Evolutionary conservation across 1,140 invertebrate species (phyloP).

Genomic region (Cydia strobilella): DNA sequence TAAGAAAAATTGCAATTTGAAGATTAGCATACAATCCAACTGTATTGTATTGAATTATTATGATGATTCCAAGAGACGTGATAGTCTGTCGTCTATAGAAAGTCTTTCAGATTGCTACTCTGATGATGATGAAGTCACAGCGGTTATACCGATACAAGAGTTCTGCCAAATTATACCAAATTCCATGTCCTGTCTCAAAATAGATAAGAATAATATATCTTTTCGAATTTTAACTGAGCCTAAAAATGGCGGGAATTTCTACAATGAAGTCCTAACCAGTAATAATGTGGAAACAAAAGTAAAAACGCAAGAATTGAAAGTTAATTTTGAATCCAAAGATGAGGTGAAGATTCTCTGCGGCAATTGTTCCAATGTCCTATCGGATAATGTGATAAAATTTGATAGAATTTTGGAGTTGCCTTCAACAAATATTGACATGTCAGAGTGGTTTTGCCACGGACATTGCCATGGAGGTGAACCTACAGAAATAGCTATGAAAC

Average conservation of each 20-base stretch:
- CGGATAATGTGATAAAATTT: slow-evolving; percentile 64
- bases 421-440: slow-evolving; percentile 77
- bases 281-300: slow-evolving; percentile 47
- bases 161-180: slow-evolving; percentile 76
- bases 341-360: slow-evolving; percentile 71
- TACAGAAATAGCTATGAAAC: slow-evolving; percentile 56
- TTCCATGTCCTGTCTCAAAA: slow-evolving; percentile 75
- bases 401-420: slow-evolving; percentile 80
- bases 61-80: slow-evolving; percentile 54
- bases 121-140: slow-evolving; percentile 63
- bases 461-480: slow-evolving; percentile 48
- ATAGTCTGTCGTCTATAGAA: slow-evolving; percentile 71
- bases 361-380: slow-evolving; percentile 78
- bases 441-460: slow-evolving; percentile 82
- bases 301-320: slow-evolving; percentile 53
- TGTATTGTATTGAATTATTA: slow-evolving; percentile 75
- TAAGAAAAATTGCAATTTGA: slow-evolving; percentile 69
- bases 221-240: slow-evolving; percentile 76
- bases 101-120: slow-evolving; percentile 67
- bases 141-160: slow-evolving; percentile 66
- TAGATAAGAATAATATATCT: slow-evolving; percentile 71
- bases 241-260: slow-evolving; percentile 77
- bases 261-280: slow-evolving; percentile 73
- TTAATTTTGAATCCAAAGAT: slow-evolving; percentile 64
- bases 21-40: slow-evolving; percentile 75